phyloP scores from a whole-genome alignment of 2,797 vertebrate species.

The Anguilla pacifica region DNA sequence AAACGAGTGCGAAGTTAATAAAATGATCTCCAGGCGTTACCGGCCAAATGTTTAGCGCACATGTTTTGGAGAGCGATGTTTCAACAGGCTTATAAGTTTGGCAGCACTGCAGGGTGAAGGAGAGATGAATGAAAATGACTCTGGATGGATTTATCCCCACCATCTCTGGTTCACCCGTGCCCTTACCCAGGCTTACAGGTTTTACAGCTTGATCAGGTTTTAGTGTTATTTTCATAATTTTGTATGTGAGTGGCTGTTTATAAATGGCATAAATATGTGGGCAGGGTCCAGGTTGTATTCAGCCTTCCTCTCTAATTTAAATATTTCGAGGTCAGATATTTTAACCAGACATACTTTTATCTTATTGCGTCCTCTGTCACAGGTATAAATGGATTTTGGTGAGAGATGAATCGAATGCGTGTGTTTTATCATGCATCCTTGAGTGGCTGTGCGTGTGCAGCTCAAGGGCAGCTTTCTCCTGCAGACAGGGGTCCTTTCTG shows the following conservation, averaged over 20 bases:
- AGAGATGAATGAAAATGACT: slow-evolving; percentile 53
- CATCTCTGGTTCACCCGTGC: not conserved
- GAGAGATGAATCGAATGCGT: not conserved
- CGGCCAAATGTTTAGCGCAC: slow-evolving; percentile 68
- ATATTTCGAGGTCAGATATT: not conserved
- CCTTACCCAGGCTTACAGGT: no score
- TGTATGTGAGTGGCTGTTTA: not conserved
- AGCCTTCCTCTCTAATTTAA: not conserved
- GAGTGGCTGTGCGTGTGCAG: not conserved
- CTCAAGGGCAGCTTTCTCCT: slow-evolving; percentile 6
- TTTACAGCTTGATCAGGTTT: not conserved
- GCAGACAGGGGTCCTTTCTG: not conserved
- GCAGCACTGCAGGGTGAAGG: slow-evolving; percentile 42
- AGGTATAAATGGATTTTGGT: not conserved
- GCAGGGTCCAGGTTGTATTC: not conserved
- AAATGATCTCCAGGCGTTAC: slow-evolving; percentile 64
- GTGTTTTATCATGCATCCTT: not conserved
- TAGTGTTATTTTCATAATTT: not conserved
- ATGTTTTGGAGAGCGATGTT: slow-evolving; percentile 65
- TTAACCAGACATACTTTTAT: not conserved
- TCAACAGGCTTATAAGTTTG: slow-evolving; percentile 65
- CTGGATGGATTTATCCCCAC: slow-evolving; percentile 33
- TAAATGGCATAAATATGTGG: not conserved
- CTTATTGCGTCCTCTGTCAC: not conserved
- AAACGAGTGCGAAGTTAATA: slow-evolving; percentile 70